Conservation (phyloP, 2,113 vertebrate genomes). For the Regulus satrapa region DNA sequence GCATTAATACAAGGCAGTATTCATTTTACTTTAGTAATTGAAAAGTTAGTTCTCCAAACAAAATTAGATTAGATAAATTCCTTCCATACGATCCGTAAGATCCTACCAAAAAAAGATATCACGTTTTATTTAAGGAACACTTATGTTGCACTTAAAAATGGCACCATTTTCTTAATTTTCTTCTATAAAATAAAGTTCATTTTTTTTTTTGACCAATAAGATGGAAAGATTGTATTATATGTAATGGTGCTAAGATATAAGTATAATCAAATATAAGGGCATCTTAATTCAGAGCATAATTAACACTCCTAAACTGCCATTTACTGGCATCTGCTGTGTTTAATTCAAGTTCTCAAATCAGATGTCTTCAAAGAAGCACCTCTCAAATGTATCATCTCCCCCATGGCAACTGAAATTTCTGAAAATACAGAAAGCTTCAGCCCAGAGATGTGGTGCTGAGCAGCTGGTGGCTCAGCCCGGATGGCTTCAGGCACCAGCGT, state of each 20-base stretch:
- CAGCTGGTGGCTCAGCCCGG: neutral
- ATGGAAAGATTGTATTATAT: neutral
- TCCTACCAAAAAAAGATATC: neutral
- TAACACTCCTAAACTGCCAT: constrained; percentile 6
- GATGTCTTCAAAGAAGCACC: constrained; percentile 6
- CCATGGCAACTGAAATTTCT: constrained; percentile 8
- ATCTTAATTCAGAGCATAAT: neutral
- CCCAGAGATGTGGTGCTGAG: neutral
- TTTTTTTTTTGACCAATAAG: neutral
- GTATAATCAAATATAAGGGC: neutral
- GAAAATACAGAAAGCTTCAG: neutral
- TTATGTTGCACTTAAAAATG: neutral
- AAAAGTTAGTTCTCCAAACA: neutral
- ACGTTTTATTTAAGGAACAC: neutral
- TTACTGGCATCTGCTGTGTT: constrained; percentile 34
- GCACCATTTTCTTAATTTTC: neutral
- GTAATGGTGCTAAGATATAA: neutral
- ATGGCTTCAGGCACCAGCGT: neutral
- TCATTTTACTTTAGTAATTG: neutral
- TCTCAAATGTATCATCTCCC: constrained; percentile 37
- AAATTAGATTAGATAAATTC: neutral
- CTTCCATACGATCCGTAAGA: neutral
- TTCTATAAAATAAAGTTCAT: neutral
- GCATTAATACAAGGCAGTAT: neutral
- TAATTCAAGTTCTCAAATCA: constrained; percentile 18